A percentile compares a stretch with the other conserved stretches of the same genome.
phyloP scores from a whole-genome alignment of 1,140 invertebrate genomes.

The Battus philenor region DNA sequence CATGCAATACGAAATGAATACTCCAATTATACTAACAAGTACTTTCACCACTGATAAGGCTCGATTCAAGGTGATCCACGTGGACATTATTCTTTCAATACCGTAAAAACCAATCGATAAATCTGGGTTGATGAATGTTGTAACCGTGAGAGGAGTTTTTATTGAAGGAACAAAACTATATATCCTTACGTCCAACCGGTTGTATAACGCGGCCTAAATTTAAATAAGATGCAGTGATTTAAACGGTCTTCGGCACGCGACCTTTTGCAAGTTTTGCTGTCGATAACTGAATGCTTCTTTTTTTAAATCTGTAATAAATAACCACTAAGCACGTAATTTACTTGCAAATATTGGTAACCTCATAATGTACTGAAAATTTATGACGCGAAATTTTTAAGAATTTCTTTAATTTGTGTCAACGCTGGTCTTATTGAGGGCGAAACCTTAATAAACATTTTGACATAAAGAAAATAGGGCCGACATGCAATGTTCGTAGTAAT shows the following conservation, averaged over 20 bases:
- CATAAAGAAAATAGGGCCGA: no score
- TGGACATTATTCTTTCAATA: constrained; percentile 33
- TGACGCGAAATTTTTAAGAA: no score
- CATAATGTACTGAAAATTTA: no score
- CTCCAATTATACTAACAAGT: constrained; percentile 61
- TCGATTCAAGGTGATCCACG: constrained; percentile 52
- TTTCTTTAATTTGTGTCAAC: not conserved
- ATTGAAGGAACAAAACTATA: constrained; percentile 2
- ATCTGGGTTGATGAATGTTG: constrained; percentile 30
- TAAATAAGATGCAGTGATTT: constrained; percentile 10
- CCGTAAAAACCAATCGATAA: constrained; percentile 31
- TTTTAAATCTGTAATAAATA: constrained; percentile 1
- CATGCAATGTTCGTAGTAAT: no score
- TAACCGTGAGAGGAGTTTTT: constrained; percentile 20
- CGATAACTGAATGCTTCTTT: constrained; percentile 4
- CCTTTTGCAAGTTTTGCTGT: constrained; percentile 5
- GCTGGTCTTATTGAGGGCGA: no score
- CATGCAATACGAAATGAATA: constrained; percentile 23
- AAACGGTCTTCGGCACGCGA: constrained; percentile 5
- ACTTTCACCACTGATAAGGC: constrained; percentile 60
- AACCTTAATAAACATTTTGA: not conserved
- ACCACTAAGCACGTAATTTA: constrained; percentile 6
- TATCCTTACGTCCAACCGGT: constrained; percentile 1
- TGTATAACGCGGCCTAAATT: constrained; percentile 6
- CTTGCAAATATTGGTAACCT: not conserved